Percentiles rank a stretch among this genome's conserved stretches.
phyloP scores from a whole-genome alignment of 2,113 vertebrate species.

The Takifugu flavidus region DNA sequence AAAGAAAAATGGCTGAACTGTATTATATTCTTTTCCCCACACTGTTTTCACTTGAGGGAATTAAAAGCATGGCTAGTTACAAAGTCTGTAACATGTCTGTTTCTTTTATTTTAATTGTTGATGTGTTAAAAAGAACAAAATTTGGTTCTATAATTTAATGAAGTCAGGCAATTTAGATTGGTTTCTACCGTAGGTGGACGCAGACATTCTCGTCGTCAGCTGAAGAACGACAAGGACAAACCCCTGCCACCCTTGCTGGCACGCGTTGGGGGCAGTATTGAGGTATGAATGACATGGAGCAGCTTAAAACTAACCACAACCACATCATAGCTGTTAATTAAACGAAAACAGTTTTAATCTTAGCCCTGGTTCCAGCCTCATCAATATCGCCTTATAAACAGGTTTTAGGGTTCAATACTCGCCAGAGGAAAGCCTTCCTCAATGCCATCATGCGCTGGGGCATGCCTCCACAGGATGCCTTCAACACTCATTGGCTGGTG shows the following conservation, averaged over 20 bases:
- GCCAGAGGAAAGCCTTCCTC: constrained; percentile 94
- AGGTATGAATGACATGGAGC: constrained; percentile 72
- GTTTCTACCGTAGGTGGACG: constrained; percentile 79
- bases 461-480: constrained; percentile 97
- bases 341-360: neutral
- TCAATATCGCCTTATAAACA: constrained; percentile 38
- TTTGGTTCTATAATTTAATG: too few species aligned
- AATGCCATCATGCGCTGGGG: constrained; percentile 99
- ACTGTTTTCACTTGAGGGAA: too few species aligned
- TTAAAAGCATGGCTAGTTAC: neutral
- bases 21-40: too few species aligned
- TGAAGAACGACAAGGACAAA: constrained; percentile 93
- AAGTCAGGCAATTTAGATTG: too few species aligned
- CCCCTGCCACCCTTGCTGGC: constrained; percentile 93
- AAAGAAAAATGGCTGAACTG: too few species aligned
- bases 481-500: constrained; percentile 98
- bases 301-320: neutral
- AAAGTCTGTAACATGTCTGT: neutral
- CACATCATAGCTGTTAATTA: neutral
- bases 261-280: constrained; percentile 93
- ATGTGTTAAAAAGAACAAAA: neutral
- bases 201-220: constrained; percentile 90
- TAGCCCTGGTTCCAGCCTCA: too few species aligned
- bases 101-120: neutral
- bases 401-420: constrained; percentile 96